Evolutionary conservation across 2,113 vertebrate genomes (phyloP), one percentile per base, ranked within the genome.

Genomic region (Heterocephalus glaber): DNA sequence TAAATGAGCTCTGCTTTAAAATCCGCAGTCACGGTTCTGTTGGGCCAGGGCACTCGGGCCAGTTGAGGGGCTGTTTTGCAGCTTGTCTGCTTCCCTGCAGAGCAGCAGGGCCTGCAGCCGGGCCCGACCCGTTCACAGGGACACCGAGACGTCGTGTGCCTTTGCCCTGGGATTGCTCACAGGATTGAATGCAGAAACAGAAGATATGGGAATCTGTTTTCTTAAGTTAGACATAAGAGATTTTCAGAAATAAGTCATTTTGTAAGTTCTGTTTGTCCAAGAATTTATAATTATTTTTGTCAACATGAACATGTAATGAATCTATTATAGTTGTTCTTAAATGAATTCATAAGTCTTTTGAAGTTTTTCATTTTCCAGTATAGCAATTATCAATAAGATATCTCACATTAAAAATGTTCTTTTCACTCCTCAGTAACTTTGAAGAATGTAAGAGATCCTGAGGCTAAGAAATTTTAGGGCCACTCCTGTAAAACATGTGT

Each of bases 241-340:
- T 86, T 82, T 93, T 2, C 49, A 47, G 52, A 94, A 70, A 65
- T 33, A 17, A 35, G 38, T 84, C 3, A 20, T 76, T 91, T 86
- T 19, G 35, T 81, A 63, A 83, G 33, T 77, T 88, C 84, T 66
- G 82, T 88, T 91, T 95, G n/a, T n/a, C n/a, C 47, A 60, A 89
- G 89, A 90, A 52, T 66, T 14, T 93, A 20, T 17, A 89, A 66
- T 89, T 72, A 92, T 52, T 80, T 84, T 86, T 22, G n/a, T 82
- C 74, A 72, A 58, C 1, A 49, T 49, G 33, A 74, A 60, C 7
- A n/a, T 89, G 13, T 58, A 91, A 24, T 80, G 8, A 33, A 56
- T 28, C 89, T 89, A 80, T 77, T 84, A 68, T 60, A 90, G 38
- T 74, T 89, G 17, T 74, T 79, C 30, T 65, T 74, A 89, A 94